Conservation (phyloP, 2,888 invertebrate genomes). For the Lypha dubia region DNA sequence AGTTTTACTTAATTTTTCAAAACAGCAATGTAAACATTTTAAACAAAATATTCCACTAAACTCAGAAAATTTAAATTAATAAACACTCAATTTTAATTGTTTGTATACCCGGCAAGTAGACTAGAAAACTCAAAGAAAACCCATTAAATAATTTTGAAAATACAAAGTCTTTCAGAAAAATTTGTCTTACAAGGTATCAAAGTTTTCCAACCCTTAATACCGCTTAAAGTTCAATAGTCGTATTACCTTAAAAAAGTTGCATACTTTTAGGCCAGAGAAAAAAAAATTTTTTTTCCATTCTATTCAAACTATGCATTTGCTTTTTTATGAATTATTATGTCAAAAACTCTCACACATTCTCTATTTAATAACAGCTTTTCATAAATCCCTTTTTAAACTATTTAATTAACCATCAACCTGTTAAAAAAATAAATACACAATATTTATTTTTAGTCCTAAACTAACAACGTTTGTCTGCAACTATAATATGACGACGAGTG, state of each 20-base stretch:
- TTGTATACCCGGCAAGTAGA: not conserved
- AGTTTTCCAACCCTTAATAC: too few relatives aligned
- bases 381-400: conserved; percentile 30
- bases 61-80: not conserved
- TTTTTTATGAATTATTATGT: not conserved
- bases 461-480: conserved; percentile 29
- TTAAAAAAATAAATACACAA: conserved; percentile 29
- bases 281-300: too few relatives aligned
- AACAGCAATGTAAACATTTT: not conserved
- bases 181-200: too few relatives aligned
- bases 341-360: not conserved
- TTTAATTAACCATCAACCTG: conserved; percentile 46
- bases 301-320: too few relatives aligned
- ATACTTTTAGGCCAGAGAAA: too few relatives aligned
- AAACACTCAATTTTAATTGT: not conserved
- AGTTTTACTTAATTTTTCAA: not conserved
- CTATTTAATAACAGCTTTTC: not conserved
- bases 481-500: not conserved
- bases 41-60: not conserved
- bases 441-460: conserved; percentile 26
- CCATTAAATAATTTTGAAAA: too few relatives aligned
- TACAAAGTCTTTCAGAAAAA: too few relatives aligned
- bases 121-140: not conserved
- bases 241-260: too few relatives aligned
- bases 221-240: too few relatives aligned